Evolutionary conservation across 2,888 invertebrate species (phyloP).

Genomic region (Tetanocera ferruginea): DNA sequence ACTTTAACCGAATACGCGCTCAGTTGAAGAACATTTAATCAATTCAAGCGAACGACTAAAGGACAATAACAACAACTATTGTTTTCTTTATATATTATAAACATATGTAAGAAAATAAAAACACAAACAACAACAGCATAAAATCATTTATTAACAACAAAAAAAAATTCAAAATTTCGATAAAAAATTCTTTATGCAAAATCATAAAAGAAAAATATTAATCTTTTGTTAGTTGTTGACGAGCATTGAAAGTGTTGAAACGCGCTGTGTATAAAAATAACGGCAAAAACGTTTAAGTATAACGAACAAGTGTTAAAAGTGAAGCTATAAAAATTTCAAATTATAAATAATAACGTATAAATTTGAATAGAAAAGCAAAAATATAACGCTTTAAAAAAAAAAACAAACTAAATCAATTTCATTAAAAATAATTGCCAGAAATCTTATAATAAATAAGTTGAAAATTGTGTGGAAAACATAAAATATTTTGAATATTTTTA

Average conservation of each 20-base stretch:
- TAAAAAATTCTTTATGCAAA: slow-evolving; percentile 24
- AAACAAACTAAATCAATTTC: not conserved
- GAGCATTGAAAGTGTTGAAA: slow-evolving; percentile 4
- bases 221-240: not conserved
- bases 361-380: not conserved
- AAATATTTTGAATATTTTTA: not conserved
- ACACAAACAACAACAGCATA: not conserved
- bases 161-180: slow-evolving; percentile 22
- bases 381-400: not conserved
- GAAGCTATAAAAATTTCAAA: not conserved
- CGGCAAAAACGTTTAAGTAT: not conserved
- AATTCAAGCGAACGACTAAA: slow-evolving; percentile 6
- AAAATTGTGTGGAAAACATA: not conserved
- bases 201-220: slow-evolving; percentile 9
- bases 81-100: not conserved
- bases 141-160: not conserved
- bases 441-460: not conserved
- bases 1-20: slow-evolving; percentile 5
- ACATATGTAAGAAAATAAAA: not conserved
- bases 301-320: not conserved
- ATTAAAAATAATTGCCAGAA: not conserved
- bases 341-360: not conserved
- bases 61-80: not conserved
- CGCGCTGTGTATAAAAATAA: not conserved
- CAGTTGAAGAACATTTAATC: slow-evolving; percentile 1